Evolutionary conservation across 2,797 vertebrate species (phyloP), one percentile per base, ranked within the genome.

Genomic region (Okamejei kenojei): DNA sequence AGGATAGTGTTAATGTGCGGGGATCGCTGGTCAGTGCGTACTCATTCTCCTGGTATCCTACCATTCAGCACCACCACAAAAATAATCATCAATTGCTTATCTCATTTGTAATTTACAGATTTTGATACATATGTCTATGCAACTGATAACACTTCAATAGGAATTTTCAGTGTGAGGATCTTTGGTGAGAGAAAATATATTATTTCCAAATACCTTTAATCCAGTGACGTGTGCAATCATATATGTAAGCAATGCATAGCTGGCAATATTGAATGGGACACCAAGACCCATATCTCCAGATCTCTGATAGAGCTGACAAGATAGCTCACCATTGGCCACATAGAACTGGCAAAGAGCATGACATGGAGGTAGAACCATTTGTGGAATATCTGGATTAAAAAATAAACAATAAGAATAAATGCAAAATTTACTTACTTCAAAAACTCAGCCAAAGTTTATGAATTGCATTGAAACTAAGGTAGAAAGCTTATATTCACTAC

Each of bases 251-350:
- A 99, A 96, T 1, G 99, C 96, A 0, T 99, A 99, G 96, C 99
- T 99, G 95, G 98, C 98, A 9, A 99, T 98, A 94, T 99, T 99
- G 95, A 99, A 99, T 65, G 99, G 99, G 80, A 99, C 99, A 0
- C 99, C 99, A 9, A 99, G 96, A 9, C 99, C 99, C 97, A 99
- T 99, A 93, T 99, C 99, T 90, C 97, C 98, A 0, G 99, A 99
- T 90, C 99, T 97, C 96, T 99, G 99, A 95, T 99, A 99, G 80
- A 99, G 96, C 95, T 99, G 99, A 94, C 99, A 99, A 0, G 99
- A 99, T 93, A 99, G 94, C 96, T 99, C 98, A 1, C 97, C 97
- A 0, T 98, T 96, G 0, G 96, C 95, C 93, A 99, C 97, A 5
- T 98, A 99, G 95, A 99, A 99, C 96, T 99, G 99, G 94, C 98